Conservation (phyloP, 2,797 vertebrate genomes). For the Tarsius wallacei region DNA sequence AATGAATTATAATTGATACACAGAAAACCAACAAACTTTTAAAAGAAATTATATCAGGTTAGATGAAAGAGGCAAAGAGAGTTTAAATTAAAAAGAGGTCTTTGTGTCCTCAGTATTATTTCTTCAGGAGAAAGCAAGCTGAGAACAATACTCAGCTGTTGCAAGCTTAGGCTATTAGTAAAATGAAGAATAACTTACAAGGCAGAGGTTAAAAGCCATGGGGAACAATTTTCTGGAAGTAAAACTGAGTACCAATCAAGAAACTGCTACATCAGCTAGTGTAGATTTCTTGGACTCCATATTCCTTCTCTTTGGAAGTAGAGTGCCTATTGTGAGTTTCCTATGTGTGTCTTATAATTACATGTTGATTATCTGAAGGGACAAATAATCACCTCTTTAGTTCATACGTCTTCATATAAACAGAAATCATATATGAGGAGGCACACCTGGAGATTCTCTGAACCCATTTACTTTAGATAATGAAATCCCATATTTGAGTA, state of each 20-base stretch:
- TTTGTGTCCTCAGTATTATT: background rate
- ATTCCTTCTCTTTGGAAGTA: background rate
- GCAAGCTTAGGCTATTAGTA: background rate
- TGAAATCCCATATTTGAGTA: background rate
- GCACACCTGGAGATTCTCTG: background rate
- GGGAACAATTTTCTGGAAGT: too few relatives aligned
- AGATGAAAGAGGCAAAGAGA: background rate
- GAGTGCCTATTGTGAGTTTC: background rate
- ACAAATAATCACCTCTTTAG: background rate
- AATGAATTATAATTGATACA: background rate
- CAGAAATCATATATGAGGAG: background rate
- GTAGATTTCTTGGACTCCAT: background rate
- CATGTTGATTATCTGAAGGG: too few relatives aligned
- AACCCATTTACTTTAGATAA: background rate
- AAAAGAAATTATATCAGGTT: background rate
- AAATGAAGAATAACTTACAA: background rate
- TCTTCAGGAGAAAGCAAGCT: too few relatives aligned
- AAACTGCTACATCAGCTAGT: background rate
- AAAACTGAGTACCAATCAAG: background rate
- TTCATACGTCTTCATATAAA: background rate
- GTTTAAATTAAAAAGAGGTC: background rate
- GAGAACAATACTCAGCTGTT: background rate
- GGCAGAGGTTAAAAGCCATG: background rate
- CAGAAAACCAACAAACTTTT: background rate
- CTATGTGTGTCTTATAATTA: background rate